phyloP scores from a whole-genome alignment of 1,140 invertebrate species.

The Zaprionus camerounensis region DNA sequence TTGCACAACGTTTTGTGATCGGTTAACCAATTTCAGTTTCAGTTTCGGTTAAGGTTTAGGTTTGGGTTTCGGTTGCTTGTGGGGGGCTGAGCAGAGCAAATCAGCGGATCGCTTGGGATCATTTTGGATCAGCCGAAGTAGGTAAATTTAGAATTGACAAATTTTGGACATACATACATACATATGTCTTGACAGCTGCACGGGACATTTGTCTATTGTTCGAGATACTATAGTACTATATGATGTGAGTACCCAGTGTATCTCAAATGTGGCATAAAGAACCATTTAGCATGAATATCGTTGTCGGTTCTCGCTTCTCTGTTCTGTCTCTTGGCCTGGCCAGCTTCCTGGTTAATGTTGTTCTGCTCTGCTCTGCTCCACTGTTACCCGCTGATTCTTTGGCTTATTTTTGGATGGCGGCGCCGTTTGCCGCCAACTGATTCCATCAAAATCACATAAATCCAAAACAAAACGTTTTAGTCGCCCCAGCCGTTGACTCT shows the following conservation, averaged over 20 bases:
- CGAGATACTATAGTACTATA: slow-evolving; percentile 2
- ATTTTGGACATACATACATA: slow-evolving; percentile 65
- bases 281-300: slow-evolving; percentile 59
- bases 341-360: slow-evolving; percentile 29
- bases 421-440: slow-evolving; percentile 63
- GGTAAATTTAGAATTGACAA: slow-evolving; percentile 71
- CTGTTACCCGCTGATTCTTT: slow-evolving; percentile 36
- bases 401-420: slow-evolving; percentile 68
- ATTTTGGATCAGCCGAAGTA: slow-evolving; percentile 20
- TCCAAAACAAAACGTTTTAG: slow-evolving; percentile 78
- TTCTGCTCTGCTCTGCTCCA: not conserved
- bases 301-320: slow-evolving; percentile 11
- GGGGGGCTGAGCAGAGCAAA: slow-evolving; percentile 33
- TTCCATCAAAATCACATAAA: slow-evolving; percentile 81
- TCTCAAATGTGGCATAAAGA: slow-evolving; percentile 54
- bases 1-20: slow-evolving; percentile 31
- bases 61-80: not conserved
- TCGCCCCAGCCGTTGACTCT: slow-evolving; percentile 60
- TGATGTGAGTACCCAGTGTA: slow-evolving; percentile 11
- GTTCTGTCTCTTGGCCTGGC: not conserved
- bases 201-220: slow-evolving; percentile 71
- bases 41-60: not conserved
- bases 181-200: slow-evolving; percentile 60
- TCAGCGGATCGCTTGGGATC: slow-evolving; percentile 47
- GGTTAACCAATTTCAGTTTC: slow-evolving; percentile 2